Evolutionary conservation across 1,140 invertebrate species (phyloP).

Genomic region (Ceratitis capitata): DNA sequence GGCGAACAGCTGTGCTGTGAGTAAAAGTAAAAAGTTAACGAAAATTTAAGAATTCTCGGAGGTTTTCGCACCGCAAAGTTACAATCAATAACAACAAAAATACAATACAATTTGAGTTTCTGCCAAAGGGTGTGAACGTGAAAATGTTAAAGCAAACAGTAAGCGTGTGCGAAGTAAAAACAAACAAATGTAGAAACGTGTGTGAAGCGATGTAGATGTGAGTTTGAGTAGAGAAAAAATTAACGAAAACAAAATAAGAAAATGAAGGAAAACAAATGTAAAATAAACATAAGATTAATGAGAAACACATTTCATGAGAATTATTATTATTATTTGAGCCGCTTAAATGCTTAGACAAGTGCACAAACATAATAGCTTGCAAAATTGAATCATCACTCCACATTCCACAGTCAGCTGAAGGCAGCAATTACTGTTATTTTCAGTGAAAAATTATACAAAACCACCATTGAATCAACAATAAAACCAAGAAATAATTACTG

Average conservation of each 20-base stretch:
- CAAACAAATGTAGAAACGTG: neutral
- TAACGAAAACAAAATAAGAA: neutral
- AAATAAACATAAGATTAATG: neutral
- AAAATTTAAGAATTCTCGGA: neutral
- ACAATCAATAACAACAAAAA: conserved; percentile 21
- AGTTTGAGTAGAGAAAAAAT: neutral
- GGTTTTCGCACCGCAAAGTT: neutral
- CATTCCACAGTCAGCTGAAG: no score
- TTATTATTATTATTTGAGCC: no score
- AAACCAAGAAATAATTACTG: neutral
- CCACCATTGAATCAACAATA: neutral
- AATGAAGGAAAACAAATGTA: neutral
- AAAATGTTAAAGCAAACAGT: conserved; percentile 12
- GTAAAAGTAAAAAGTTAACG: neutral
- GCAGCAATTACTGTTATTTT: neutral
- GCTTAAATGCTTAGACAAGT: no score
- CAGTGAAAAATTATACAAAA: neutral
- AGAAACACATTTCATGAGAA: no score
- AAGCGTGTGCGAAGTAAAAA: neutral
- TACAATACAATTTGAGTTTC: conserved; percentile 6
- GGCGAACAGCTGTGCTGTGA: neutral
- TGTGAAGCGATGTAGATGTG: neutral
- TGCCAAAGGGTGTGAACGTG: conserved; percentile 25
- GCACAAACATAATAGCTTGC: no score
- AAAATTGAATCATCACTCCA: no score